These are phyloP conservation scores for Diachrysia chrysitis DNA, from an alignment of 2,888 invertebrate species.

Conservation along the genomic window DNA sequence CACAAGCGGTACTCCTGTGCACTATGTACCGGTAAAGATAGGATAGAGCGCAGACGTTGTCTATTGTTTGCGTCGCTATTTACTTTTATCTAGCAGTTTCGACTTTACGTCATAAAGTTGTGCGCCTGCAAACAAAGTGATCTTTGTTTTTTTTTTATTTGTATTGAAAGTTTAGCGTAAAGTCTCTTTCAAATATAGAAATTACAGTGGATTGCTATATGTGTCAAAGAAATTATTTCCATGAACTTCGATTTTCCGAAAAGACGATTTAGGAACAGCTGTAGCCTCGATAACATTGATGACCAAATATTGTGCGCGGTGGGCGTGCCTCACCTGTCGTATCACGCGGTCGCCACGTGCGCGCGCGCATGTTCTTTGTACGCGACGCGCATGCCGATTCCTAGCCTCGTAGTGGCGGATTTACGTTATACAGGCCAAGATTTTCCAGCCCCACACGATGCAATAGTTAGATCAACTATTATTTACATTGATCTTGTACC, in stretches of 20 bases:
- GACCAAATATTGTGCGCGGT: slow-evolving; percentile 58
- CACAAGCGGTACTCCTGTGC: slow-evolving; percentile 32
- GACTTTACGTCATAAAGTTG: slow-evolving; percentile 11
- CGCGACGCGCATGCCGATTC: slow-evolving; percentile 60
- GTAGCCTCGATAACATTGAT: slow-evolving; percentile 45
- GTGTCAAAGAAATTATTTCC: neutral
- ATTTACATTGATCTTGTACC: too few relatives aligned
- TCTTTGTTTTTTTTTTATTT: neutral
- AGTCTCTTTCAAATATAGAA: too few relatives aligned
- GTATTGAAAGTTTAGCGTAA: too few relatives aligned
- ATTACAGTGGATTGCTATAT: too few relatives aligned
- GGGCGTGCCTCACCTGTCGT: slow-evolving; percentile 71
- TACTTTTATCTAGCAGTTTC: slow-evolving; percentile 11
- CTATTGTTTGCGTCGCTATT: slow-evolving; percentile 18
- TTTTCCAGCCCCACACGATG: neutral
- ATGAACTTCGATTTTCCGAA: neutral
- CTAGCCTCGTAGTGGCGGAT: slow-evolving; percentile 42
- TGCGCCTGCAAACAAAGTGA: neutral
- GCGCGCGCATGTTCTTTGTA: slow-evolving; percentile 63
- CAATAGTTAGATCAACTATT: neutral
- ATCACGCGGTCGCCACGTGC: slow-evolving; percentile 79
- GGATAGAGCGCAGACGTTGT: slow-evolving; percentile 2
- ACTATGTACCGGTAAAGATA: slow-evolving; percentile 19
- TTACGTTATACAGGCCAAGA: slow-evolving; percentile 28
- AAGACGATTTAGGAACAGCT: slow-evolving; percentile 27